Evolutionary conservation across 2,888 invertebrate genomes (phyloP).

Genomic region (Antheraea assamensis): DNA sequence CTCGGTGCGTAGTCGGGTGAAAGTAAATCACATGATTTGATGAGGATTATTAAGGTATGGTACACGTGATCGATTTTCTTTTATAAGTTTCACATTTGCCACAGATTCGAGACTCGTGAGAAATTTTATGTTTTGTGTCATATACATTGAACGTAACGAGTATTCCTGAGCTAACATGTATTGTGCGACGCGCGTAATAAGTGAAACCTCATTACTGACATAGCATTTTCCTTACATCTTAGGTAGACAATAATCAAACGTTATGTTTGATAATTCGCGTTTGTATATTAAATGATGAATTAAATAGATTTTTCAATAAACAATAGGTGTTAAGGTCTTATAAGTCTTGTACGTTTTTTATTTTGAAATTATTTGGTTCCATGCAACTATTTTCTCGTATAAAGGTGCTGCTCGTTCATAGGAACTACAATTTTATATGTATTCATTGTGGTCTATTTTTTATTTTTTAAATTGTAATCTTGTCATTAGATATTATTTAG

Average conservation of each 20-base stretch:
- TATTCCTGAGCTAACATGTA: constrained; percentile 21
- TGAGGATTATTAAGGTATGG: background rate
- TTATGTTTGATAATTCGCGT: background rate
- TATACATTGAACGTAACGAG: constrained; percentile 19
- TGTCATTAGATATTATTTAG: no score
- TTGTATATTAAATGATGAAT: no score
- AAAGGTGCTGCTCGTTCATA: no score
- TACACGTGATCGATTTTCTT: constrained; percentile 42
- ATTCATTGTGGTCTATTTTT: no score
- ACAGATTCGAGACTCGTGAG: constrained; percentile 49
- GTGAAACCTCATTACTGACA: constrained; percentile 13
- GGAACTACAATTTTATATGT: no score
- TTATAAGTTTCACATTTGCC: constrained; percentile 51
- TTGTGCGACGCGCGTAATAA: constrained; percentile 9
- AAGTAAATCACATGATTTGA: no score
- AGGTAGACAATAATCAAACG: background rate
- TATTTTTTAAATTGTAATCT: no score
- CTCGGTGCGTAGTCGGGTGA: no score
- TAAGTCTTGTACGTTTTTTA: no score
- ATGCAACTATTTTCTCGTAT: no score
- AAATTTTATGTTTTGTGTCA: constrained; percentile 29
- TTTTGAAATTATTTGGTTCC: no score
- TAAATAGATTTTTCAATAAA: background rate
- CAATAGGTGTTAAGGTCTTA: no score
- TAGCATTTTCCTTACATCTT: constrained; percentile 8